Evolutionary conservation across 2,113 vertebrate species (phyloP).

Genomic region (Chinchilla lanigera): DNA sequence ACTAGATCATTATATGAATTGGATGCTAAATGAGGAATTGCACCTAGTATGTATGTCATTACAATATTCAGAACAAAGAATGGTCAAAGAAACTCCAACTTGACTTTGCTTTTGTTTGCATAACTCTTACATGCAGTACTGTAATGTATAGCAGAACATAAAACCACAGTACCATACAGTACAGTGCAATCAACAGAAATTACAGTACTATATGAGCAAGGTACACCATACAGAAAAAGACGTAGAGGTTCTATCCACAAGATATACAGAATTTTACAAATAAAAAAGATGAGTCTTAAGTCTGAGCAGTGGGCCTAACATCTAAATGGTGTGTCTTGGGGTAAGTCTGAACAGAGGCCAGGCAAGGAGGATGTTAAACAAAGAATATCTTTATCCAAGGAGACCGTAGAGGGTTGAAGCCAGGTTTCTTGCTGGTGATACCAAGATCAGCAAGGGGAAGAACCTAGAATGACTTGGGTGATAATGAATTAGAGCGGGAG

Average conservation of each 20-base stretch:
- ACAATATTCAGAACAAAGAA: not conserved
- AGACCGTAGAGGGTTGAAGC: not conserved
- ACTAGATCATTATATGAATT: not conserved
- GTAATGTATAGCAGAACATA: not conserved
- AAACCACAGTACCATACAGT: not conserved
- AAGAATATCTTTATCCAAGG: not conserved
- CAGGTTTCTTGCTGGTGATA: not conserved
- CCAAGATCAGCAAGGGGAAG: not conserved
- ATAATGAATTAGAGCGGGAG: not conserved
- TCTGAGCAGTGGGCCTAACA: not conserved
- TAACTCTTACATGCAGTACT: not conserved
- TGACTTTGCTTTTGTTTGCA: not conserved
- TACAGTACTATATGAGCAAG: no score
- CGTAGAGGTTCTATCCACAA: not conserved
- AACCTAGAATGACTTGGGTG: no score
- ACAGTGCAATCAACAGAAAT: not conserved
- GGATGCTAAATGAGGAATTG: not conserved
- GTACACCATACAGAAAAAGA: not conserved
- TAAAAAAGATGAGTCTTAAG: fast-evolving
- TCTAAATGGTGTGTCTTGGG: not conserved
- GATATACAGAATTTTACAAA: not conserved
- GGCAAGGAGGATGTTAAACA: not conserved
- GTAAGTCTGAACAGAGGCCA: not conserved
- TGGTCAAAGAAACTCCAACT: not conserved
- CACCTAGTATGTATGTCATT: no score